Evolutionary conservation across 1,140 invertebrate genomes (phyloP), one percentile per base, ranked within the genome.

Genomic region (Eueides isabella): DNA sequence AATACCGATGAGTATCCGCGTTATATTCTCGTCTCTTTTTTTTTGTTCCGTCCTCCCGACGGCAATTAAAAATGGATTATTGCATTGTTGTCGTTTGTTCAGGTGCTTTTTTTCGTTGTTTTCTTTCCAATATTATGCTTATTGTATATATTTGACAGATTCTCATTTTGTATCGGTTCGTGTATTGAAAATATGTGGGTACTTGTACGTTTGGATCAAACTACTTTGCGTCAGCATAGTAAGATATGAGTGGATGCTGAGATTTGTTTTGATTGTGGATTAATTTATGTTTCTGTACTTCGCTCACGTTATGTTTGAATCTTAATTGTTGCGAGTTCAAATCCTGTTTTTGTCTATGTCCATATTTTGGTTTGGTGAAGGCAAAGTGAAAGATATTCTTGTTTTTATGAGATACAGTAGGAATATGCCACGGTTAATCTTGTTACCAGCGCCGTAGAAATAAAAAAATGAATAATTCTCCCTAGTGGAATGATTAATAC

Each of bases 21-120:
- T 55, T 55, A 55, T 55, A 55, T 26, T 55, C 48, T 55, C 48
- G 78, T 78, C 77, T 74, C 81, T 80, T 80, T 80, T 55, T 55
- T 79, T 82, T 78, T 83, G 71, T 79, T 84, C 77, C 74, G 70
- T 74, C 73, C 79, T 75, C 75, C 75, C 80, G 80, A 80, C 82
- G 79, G 80, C 82, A 77, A 82, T 82, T 82, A 80, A 80, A 82
- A 82, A 82, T 82, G 78, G 78, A 82, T 82, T 76, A 82, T 78
- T 80, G 80, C 80, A 80, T 82, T 75, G 48, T 55, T 55, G 19
- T 55, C 48, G 11, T 55, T 55, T 55, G 48, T 55, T 55, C 48
- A 55, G 48, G 48, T 55, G n/a, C 74, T 81, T 73, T 80, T 55
- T 55, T 55, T 55, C 23, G 48, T 55, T 55, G 19, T 55, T 55